These are phyloP conservation scores for Ctena decussata DNA, from an alignment of 2,888 invertebrate genomes.

Conservation along the genomic window DNA sequence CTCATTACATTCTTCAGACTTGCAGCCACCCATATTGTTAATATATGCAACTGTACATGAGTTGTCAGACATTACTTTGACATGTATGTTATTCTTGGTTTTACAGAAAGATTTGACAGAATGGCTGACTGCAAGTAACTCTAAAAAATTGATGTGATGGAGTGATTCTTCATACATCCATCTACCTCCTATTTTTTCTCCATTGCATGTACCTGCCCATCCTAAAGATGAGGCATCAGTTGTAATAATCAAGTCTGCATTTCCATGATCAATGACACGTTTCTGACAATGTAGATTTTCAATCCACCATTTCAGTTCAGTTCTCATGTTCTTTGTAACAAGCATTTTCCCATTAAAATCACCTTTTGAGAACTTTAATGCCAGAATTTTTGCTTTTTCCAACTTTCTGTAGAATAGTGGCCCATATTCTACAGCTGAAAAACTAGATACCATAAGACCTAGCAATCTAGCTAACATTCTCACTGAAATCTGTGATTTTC, in stretches of 20 bases:
- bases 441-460: slow-evolving; percentile 9
- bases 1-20: slow-evolving; percentile 1
- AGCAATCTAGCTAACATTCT: slow-evolving; percentile 6
- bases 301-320: slow-evolving; percentile 24
- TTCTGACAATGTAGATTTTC: background rate
- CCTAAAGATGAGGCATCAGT: slow-evolving; percentile 20
- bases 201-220: background rate
- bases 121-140: slow-evolving; percentile 39
- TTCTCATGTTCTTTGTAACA: background rate
- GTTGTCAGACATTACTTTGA: slow-evolving; percentile 42
- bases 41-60: slow-evolving; percentile 45
- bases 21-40: slow-evolving; percentile 37
- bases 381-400: background rate
- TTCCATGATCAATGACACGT: slow-evolving; percentile 9
- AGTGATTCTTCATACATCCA: slow-evolving; percentile 32
- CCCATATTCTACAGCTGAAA: slow-evolving; percentile 26
- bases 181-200: background rate
- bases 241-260: slow-evolving; percentile 7
- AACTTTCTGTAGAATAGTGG: slow-evolving; percentile 7
- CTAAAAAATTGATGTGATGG: slow-evolving; percentile 51
- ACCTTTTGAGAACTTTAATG: background rate
- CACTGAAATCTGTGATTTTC: too few species aligned
- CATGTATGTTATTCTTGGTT: slow-evolving; percentile 22
- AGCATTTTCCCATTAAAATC: slow-evolving; percentile 2
- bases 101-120: slow-evolving; percentile 29